These are phyloP conservation scores for Parasteatoda tepidariorum DNA, from an alignment of 1,140 invertebrate species.

Conservation along the genomic window DNA sequence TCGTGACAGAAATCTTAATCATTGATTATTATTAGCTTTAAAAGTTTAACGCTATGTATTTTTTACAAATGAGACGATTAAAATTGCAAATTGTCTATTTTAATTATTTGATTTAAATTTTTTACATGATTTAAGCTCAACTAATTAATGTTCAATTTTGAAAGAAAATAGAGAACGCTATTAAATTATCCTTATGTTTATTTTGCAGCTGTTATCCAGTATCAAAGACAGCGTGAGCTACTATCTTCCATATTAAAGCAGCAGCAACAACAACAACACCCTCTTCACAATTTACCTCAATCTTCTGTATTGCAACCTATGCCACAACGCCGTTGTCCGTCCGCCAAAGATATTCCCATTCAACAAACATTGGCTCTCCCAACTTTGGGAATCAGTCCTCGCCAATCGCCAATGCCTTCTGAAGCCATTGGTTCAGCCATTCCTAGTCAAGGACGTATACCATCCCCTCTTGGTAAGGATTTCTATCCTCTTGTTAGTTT, in stretches of 20 bases:
- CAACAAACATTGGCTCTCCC: slow-evolving; percentile 49
- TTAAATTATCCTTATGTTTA: too few relatives aligned
- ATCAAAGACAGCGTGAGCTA: slow-evolving; percentile 45
- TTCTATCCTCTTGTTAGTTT: not conserved
- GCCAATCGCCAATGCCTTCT: slow-evolving; percentile 49
- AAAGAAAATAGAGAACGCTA: too few relatives aligned
- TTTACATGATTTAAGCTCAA: too few relatives aligned
- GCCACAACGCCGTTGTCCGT: slow-evolving; percentile 33
- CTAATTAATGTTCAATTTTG: too few relatives aligned
- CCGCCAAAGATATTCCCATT: slow-evolving; percentile 49
- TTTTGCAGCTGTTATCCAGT: slow-evolving; percentile 18
- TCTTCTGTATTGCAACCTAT: slow-evolving; percentile 27
- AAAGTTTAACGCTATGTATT: too few relatives aligned
- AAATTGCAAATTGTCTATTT: too few relatives aligned
- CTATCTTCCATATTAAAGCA: slow-evolving; percentile 72
- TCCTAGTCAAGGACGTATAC: slow-evolving; percentile 64
- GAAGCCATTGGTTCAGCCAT: slow-evolving; percentile 23
- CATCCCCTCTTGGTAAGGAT: slow-evolving; percentile 69
- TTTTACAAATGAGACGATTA: too few relatives aligned
- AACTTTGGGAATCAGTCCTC: slow-evolving; percentile 49
- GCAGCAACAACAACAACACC: slow-evolving; percentile 82
- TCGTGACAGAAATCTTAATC: too few relatives aligned
- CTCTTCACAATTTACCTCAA: slow-evolving; percentile 66
- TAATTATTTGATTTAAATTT: too few relatives aligned
- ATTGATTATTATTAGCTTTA: too few relatives aligned